A percentile compares a stretch with the other conserved stretches of the same genome.
Conservation (phyloP, 2,113 vertebrate species). For the Vanacampus margaritifer region DNA sequence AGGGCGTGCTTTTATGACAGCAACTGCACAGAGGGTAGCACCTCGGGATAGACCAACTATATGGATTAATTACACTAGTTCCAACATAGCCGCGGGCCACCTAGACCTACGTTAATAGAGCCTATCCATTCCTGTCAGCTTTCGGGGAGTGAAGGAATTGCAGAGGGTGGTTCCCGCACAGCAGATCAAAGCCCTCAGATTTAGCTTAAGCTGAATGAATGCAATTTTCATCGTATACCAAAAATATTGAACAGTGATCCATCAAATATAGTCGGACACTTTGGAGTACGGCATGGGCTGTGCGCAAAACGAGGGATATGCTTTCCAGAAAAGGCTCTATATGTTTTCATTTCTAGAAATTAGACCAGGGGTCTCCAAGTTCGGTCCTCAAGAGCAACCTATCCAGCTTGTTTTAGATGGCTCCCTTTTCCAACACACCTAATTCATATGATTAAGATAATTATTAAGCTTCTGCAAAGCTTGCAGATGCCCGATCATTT, state of each 20-base stretch:
- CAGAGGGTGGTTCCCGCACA: conserved; percentile 67
- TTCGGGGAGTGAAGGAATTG: conserved; percentile 72
- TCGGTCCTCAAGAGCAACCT: no score
- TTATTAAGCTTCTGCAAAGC: no score
- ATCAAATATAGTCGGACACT: conserved; percentile 28
- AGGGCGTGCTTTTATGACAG: conserved; percentile 45
- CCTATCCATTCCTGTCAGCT: conserved; percentile 78
- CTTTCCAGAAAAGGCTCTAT: background rate
- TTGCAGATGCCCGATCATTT: no score
- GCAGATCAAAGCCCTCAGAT: conserved; percentile 59
- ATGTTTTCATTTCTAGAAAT: background rate
- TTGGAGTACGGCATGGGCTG: conserved; percentile 23
- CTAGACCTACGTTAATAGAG: conserved; percentile 75
- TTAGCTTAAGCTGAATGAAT: conserved; percentile 52
- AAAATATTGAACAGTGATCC: conserved; percentile 38
- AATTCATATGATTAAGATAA: no score
- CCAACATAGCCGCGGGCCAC: conserved; percentile 67
- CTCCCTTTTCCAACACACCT: no score
- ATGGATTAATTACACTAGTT: conserved; percentile 80
- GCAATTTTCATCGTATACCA: conserved; percentile 62
- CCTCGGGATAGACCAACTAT: conserved; percentile 71
- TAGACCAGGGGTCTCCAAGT: no score
- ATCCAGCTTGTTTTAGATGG: no score
- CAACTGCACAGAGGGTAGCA: conserved; percentile 42
- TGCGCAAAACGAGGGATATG: background rate